phyloP scores from a whole-genome alignment of 37 sponge, comb jelly and placozoan species.

The Axinella damicornis region DNA sequence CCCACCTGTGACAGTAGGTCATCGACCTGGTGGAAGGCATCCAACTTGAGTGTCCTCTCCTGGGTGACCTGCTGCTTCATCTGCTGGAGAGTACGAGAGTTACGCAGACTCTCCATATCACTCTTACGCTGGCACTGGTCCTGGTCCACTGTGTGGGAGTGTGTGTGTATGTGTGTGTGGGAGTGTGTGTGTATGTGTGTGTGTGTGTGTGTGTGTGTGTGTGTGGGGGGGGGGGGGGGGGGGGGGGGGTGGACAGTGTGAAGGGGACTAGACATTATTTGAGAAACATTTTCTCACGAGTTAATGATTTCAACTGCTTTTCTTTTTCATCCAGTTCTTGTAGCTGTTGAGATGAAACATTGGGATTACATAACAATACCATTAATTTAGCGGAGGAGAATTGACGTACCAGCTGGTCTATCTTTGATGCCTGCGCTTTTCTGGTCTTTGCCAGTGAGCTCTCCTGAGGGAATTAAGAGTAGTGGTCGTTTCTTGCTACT shows the following conservation, averaged over 20 bases:
- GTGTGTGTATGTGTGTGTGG: no score
- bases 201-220: no score
- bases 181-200: no score
- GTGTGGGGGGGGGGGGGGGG: no score
- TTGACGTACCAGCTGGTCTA: slow-evolving; percentile 71
- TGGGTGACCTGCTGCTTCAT: slow-evolving; percentile 69
- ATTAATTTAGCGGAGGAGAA: no score
- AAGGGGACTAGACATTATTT: neutral
- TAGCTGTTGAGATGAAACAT: no score
- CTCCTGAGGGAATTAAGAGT: neutral
- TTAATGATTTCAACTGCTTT: no score
- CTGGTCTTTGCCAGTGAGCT: slow-evolving; percentile 24
- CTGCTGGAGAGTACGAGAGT: slow-evolving; percentile 7
- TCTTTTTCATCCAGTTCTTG: no score
- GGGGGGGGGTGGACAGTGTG: neutral
- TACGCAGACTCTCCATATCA: neutral
- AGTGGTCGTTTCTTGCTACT: no score
- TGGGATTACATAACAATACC: no score
- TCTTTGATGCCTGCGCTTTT: slow-evolving; percentile 9
- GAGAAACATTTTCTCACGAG: no score
- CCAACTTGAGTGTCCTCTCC: slow-evolving; percentile 78
- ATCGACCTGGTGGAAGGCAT: slow-evolving; percentile 84
- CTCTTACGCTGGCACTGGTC: neutral
- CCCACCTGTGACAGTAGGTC: slow-evolving; percentile 69
- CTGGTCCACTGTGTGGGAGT: slow-evolving; percentile 29